Conservation (phyloP, 1,140 invertebrate genomes). For the Magallana angulata region DNA sequence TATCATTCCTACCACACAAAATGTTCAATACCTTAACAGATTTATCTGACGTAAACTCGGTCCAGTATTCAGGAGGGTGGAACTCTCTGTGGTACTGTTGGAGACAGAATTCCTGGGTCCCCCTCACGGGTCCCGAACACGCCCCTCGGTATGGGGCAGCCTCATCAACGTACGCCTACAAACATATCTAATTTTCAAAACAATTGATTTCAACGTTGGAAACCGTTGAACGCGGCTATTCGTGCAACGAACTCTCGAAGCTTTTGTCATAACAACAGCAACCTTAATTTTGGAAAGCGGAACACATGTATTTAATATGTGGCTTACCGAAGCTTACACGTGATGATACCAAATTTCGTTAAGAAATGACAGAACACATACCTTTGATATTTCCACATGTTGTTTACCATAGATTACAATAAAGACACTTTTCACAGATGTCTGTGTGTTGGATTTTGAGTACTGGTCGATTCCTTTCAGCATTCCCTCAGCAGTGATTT, state of each 20-base stretch:
- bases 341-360: too few species aligned
- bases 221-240: too few species aligned
- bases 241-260: too few species aligned
- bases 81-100: conserved; percentile 52
- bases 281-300: too few species aligned
- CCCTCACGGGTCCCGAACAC: background rate
- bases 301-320: background rate
- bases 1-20: too few species aligned
- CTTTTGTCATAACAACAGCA: too few species aligned
- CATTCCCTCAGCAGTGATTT: conserved; percentile 57
- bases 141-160: background rate
- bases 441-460: conserved; percentile 3
- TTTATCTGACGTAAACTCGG: conserved; percentile 47
- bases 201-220: too few species aligned
- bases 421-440: conserved; percentile 45
- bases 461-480: conserved; percentile 58
- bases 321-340: conserved; percentile 17
- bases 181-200: background rate
- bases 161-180: conserved; percentile 41
- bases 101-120: conserved; percentile 54
- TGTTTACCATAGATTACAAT: conserved; percentile 45
- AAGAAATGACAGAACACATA: too few species aligned
- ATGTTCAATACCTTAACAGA: conserved; percentile 41
- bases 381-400: conserved; percentile 38
- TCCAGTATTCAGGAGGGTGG: conserved; percentile 55